Base-by-base conservation (phyloP, 2,888 invertebrate genomes). In the Drosophila mimica region DNA sequence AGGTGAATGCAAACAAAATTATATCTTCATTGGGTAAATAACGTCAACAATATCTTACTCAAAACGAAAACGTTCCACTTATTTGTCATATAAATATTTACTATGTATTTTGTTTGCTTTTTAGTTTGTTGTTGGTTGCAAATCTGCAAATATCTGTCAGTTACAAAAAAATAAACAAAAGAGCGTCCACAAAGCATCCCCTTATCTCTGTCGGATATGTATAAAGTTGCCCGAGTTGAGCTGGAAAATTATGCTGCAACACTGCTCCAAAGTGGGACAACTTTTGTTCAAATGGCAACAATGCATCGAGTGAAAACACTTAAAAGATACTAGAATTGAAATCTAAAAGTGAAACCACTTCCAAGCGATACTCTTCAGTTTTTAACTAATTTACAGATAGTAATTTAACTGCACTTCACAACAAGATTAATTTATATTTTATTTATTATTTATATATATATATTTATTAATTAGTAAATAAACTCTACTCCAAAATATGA, bases 151-250 rank as follows among this genome's bases (percentile, higher is more conserved):
- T 13, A n/a, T 25, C 15, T 15, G 43, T 64, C 46, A 31, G 51
- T 36, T 36, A 13, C 25, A 34, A 28, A 28, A 61, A 36, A 25
- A 36, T 51, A 30, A 49, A 56, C 15, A 62, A 56, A 38, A 59
- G 7, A 49, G 4, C 54, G 49, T 34, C n/a, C 20, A 13, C 43
- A 9, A 15, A 38, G 34, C 36, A 36, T 15, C 38, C 11, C n/a
- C 38, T 67, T 69, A 69, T 68, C 69, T 52, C 31, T 17, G 28
- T 28, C 25, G 58, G 34, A 36, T 67, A 51, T 56, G 33, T 51
- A 15, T 20, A 20, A 30, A 57, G 15, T 15, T 30, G n/a, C n/a
- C 25, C 13, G 40, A 48, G 36, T 34, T 34, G 15, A 61, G 25
- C n/a, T 49, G 11, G 52, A 28, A 48, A 20, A 69, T 48, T 61